phyloP scores from a whole-genome alignment of 2,888 invertebrate species.

The Pyrochroa serraticornis region DNA sequence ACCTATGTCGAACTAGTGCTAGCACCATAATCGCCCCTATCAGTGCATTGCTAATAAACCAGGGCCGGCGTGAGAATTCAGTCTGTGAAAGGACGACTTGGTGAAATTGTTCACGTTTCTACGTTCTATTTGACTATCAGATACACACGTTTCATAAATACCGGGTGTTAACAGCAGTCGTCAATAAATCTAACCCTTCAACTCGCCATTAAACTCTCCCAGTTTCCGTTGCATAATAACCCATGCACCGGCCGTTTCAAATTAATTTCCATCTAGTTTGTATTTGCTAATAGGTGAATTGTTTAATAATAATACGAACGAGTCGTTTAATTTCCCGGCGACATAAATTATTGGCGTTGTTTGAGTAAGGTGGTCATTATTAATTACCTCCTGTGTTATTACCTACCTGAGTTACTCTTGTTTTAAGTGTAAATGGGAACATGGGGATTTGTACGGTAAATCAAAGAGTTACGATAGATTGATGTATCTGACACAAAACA shows the following conservation, averaged over 20 bases:
- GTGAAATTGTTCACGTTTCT: slow-evolving; percentile 30
- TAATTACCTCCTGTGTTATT: not conserved
- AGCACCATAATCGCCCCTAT: slow-evolving; percentile 10
- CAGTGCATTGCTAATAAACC: slow-evolving; percentile 9
- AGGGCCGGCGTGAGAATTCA: slow-evolving; percentile 23
- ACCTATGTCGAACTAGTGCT: not conserved
- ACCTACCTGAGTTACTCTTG: not conserved
- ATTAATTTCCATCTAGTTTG: not conserved
- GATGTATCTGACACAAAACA: not conserved
- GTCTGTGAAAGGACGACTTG: slow-evolving; percentile 32
- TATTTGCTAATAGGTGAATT: not conserved
- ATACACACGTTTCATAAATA: slow-evolving; percentile 6
- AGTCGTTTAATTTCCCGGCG: not conserved
- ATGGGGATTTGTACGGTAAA: not conserved
- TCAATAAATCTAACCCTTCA: not conserved
- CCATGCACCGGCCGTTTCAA: not conserved
- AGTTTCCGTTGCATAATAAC: not conserved
- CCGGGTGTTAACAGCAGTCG: not conserved
- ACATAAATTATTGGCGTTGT: not conserved
- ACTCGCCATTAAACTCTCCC: not conserved
- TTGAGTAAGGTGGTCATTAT: not conserved
- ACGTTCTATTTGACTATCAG: slow-evolving; percentile 26
- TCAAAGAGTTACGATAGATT: not conserved
- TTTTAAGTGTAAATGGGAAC: slow-evolving; percentile 3
- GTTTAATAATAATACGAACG: not conserved